These are phyloP conservation scores for Heliconius hermathena DNA, from an alignment of 1,140 invertebrate genomes.

Conservation along the genomic window DNA sequence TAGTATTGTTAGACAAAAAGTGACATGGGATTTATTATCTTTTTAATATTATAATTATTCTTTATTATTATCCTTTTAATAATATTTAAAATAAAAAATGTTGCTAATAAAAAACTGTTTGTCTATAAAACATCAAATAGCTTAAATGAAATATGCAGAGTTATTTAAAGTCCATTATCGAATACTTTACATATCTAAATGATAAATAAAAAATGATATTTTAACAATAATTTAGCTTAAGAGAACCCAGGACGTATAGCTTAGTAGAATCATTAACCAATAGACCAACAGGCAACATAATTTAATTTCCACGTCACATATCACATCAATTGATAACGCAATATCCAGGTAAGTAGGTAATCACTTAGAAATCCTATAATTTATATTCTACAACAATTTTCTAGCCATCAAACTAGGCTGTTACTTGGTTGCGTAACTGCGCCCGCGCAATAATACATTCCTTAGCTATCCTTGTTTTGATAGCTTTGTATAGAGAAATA, in stretches of 20 bases:
- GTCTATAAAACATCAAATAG: no score
- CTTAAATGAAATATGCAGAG: no score
- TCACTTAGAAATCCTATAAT: constrained; percentile 21
- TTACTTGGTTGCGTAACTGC: constrained; percentile 23
- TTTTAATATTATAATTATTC: no score
- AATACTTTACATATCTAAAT: background rate
- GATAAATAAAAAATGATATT: no score
- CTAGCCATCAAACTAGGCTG: constrained; percentile 20
- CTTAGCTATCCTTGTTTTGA: constrained; percentile 25
- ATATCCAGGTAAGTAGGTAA: background rate
- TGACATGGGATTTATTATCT: no score
- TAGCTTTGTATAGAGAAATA: constrained; percentile 20
- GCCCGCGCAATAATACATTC: constrained; percentile 24
- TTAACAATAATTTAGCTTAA: no score
- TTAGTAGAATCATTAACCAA: background rate
- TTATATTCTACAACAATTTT: constrained; percentile 18
- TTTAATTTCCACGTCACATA: constrained; percentile 10
- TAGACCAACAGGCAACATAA: background rate
- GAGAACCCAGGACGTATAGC: background rate
- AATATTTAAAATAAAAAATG: no score
- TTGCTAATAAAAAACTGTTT: no score
- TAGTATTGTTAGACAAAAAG: no score
- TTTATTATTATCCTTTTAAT: no score
- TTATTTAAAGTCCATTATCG: background rate
- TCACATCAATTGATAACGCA: constrained; percentile 12